Evolutionary conservation across 2,888 invertebrate genomes (phyloP), one percentile per base, ranked within the genome.

Genomic region (Unio delphinus): DNA sequence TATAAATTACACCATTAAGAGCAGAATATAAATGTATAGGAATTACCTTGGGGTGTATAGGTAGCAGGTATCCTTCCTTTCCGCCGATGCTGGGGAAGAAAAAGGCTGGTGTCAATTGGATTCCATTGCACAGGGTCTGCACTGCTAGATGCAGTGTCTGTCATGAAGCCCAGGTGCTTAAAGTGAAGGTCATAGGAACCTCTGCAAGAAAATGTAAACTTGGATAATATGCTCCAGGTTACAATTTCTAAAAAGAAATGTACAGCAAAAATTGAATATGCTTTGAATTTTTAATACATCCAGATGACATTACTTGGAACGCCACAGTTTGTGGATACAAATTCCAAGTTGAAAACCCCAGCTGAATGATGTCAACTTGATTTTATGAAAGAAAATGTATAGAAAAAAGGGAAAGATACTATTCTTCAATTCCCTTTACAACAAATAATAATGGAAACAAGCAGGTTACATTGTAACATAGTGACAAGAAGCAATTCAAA

Each of bases 71-170:
- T 80, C 26, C 84, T 71, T 20, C 79, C 73, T 56, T 77, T 62
- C 45, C 74, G 73, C 56, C 77, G 71, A 66, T 86, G 86, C 28
- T 76, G 75, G 1, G 79, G 82, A 59, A 84, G 74, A 28, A 84
- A 69, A 8, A 85, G 60, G 3, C 71, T 80, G 8, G 86, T 75
- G 67, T 87, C 84, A 26, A 87, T 74, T n/a, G 87, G 86, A 26
- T 83, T 66, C 86, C 86, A 87, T 23, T 76, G 80, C 11, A 82
- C 64, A 20, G 23, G 45, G 26, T 55, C 55, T 15, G 70, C 66
- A n/a, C 55, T 61, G 17, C 69, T 72, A 26, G 45, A 45, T 15
- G 61, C 68, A 55, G 45, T 15, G 15, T 45, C 45, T 15, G 70
- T 73, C n/a, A 70, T 69, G 56, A 79, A 74, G 17, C 78, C 78